Evolutionary conservation across 35 echinoderm and acorn worm species (phyloP).

Genomic region (Stichopus chloronotus): DNA sequence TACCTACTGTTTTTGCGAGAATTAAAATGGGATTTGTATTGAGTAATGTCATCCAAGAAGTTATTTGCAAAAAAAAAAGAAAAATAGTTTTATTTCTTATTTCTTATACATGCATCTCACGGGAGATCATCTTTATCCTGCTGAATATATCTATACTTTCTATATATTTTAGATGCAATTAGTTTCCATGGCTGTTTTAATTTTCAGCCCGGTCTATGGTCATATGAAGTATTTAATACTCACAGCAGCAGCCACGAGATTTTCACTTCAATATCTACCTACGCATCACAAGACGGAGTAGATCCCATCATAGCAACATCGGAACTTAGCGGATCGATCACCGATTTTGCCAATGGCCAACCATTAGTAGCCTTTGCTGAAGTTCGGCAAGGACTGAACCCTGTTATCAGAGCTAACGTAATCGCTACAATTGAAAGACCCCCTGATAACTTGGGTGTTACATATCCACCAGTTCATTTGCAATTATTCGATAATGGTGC

Average conservation of each 20-base stretch:
- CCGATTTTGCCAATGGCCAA: constrained; percentile 21
- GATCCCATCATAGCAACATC: constrained; percentile 37
- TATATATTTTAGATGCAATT: not conserved
- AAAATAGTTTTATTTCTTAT: too few relatives aligned
- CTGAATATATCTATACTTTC: not conserved
- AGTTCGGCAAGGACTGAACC: constrained; percentile 2
- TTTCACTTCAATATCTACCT: constrained; percentile 2
- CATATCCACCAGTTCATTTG: not conserved
- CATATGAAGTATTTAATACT: not conserved
- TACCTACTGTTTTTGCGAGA: too few relatives aligned
- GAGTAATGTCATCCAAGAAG: too few relatives aligned
- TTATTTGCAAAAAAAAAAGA: too few relatives aligned
- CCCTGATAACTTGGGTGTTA: not conserved
- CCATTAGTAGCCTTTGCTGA: constrained; percentile 51
- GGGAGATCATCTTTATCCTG: too few relatives aligned
- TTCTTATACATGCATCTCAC: too few relatives aligned
- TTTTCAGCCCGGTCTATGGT: constrained; percentile 52
- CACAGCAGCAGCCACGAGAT: not conserved
- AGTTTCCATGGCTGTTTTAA: not conserved
- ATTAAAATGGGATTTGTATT: too few relatives aligned
- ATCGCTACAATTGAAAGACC: constrained; percentile 50
- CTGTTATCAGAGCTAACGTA: constrained; percentile 41
- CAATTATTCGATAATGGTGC: constrained; percentile 51
- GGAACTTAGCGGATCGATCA: constrained; percentile 37
- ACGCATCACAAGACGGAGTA: constrained; percentile 15